Evolutionary conservation across 2,797 vertebrate genomes (phyloP), one percentile per base, ranked within the genome.

Genomic region (Coreius guichenoti): DNA sequence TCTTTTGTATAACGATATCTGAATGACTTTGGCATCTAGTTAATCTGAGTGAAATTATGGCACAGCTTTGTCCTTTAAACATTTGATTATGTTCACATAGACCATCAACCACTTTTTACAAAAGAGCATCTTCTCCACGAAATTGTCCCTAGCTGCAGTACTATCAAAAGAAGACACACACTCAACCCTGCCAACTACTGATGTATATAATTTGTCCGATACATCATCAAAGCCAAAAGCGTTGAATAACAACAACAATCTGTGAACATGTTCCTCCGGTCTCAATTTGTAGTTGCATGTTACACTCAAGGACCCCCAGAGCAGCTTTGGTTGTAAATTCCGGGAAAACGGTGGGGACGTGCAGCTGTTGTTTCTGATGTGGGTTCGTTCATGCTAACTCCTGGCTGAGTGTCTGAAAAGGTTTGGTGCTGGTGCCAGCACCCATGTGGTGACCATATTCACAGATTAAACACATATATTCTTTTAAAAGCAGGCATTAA

Each of bases 351-450:
- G 26, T 47, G 54, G 69, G 17, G 19, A 74, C 5, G 17, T 63
- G 70, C 70, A 82, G 81, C 81, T 82, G 81, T 82, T 82, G 70
- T 74, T 82, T 74, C 69, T 82, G 70, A 82, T 74, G 81, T 82
- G 81, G 69, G 36, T 74, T 74, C 14, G 5, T 33, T 82, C 29
- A 14, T 63, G 47, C 26, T 29, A 39, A 47, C 54, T 69, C 33
- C 81, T 73, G 51, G 36, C 51, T 72, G 49, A 58, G 68, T 58
- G 21, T 77, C 33, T 77, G 39, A 73, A 82, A 72, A 82, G 70
- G 7, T 74, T 79, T 79, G 76, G 56, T 0, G n/a, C 65, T 70
- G 33, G 23, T 56, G 39, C 56, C 70, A 33, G 81, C 51, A 74
- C 39, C 56, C 70, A 74, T 74, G 39, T 82, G 81, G 54, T 74